Percentiles rank a stretch among this genome's conserved stretches.
Conservation (phyloP, 2,113 vertebrate species). For the Apus apus region DNA sequence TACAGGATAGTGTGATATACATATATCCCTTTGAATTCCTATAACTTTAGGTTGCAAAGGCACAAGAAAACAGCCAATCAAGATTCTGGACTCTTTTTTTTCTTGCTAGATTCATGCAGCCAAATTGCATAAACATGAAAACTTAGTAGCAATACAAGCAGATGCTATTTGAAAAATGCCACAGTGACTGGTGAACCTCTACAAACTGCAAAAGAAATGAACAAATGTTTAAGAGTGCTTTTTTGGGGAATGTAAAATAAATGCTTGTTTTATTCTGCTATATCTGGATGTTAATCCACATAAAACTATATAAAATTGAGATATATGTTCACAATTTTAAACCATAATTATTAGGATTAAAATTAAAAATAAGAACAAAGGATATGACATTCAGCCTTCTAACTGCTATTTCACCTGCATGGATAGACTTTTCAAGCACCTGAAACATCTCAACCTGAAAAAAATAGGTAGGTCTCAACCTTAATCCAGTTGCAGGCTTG, state of each 20-base stretch:
- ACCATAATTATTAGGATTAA: neutral
- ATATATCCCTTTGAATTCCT: neutral
- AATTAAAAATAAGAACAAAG: neutral
- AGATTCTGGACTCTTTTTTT: neutral
- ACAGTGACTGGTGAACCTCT: neutral
- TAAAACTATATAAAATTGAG: neutral
- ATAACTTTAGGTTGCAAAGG: neutral
- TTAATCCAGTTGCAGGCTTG: neutral
- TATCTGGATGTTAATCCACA: neutral
- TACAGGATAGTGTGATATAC: neutral
- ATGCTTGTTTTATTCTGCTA: neutral
- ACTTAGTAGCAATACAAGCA: neutral
- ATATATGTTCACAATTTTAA: rapidly evolving
- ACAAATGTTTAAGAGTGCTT: neutral
- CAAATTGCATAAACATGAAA: neutral
- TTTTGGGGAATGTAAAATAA: neutral
- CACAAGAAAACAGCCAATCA: neutral
- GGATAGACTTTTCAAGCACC: neutral
- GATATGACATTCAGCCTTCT: neutral
- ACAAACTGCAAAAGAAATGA: neutral
- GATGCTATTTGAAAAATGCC: neutral
- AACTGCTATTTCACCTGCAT: neutral
- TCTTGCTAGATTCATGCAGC: neutral
- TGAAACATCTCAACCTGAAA: neutral
- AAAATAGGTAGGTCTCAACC: neutral